phyloP scores from a whole-genome alignment of 2,797 vertebrate species.

The Garrulus glandarius region DNA sequence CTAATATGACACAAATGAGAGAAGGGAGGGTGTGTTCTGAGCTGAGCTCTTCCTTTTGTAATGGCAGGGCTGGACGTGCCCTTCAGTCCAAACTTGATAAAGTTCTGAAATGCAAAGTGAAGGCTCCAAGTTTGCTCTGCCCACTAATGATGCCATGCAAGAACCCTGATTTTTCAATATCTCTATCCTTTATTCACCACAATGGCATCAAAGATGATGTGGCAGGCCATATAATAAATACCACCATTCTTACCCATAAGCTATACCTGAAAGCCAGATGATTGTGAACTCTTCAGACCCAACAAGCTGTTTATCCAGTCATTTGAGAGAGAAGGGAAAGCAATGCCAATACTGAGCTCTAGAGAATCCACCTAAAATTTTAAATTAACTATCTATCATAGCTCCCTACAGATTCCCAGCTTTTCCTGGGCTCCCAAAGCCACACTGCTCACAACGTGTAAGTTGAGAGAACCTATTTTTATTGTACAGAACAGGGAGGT shows the following conservation, averaged over 20 bases:
- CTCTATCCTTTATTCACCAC: not conserved
- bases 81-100: not conserved
- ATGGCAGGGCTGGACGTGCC: not conserved
- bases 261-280: not conserved
- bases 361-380: not conserved
- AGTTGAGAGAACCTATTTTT: conserved; percentile 13
- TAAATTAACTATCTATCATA: not conserved
- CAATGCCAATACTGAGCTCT: not conserved
- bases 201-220: not conserved
- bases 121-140: not conserved
- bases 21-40: not conserved
- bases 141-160: not conserved
- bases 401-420: not conserved
- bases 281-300: not conserved
- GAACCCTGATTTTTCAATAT: not conserved
- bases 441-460: not conserved
- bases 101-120: not conserved
- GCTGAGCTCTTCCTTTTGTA: not conserved
- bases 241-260: not conserved
- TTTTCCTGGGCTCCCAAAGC: conserved; percentile 20
- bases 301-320: not conserved
- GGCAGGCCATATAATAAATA: not conserved
- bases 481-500: not conserved
- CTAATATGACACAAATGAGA: not conserved
- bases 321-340: not conserved